phyloP scores from a whole-genome alignment of 2,888 invertebrate genomes.

The Allolobophora icterica region DNA sequence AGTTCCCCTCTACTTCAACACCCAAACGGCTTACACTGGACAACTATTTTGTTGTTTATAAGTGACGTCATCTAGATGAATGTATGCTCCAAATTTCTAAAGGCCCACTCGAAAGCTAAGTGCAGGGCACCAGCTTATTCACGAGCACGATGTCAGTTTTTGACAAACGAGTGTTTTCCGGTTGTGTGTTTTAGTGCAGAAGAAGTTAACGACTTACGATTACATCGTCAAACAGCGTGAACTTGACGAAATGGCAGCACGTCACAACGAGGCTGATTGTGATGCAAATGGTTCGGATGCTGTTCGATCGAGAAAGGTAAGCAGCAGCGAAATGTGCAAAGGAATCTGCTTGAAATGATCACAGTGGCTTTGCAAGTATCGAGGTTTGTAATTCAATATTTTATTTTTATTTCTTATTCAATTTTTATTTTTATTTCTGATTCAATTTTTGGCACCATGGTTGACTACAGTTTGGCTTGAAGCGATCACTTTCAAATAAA shows the following conservation, averaged over 20 bases:
- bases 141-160: not conserved
- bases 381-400: not conserved
- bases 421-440: not conserved
- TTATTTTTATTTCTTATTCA: not conserved
- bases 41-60: not conserved
- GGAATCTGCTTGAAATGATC: not conserved
- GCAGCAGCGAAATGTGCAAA: not conserved
- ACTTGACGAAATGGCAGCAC: slow-evolving; percentile 51
- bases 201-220: slow-evolving; percentile 60
- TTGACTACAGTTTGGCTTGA: too few species aligned
- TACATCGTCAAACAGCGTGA: slow-evolving; percentile 59
- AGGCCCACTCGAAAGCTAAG: too few species aligned
- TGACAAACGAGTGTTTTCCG: not conserved
- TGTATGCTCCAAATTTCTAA: too few species aligned
- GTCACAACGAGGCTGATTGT: slow-evolving; percentile 41
- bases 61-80: too few species aligned
- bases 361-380: not conserved
- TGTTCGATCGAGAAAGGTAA: not conserved
- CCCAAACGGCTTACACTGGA: not conserved
- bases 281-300: not conserved
- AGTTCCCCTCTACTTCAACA: not conserved
- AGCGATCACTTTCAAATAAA: too few species aligned
- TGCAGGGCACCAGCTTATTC: too few species aligned
- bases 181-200: slow-evolving; percentile 51
- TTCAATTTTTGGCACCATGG: not conserved